Conservation (phyloP, 2,797 vertebrate genomes). For the Rhincodon typus region DNA sequence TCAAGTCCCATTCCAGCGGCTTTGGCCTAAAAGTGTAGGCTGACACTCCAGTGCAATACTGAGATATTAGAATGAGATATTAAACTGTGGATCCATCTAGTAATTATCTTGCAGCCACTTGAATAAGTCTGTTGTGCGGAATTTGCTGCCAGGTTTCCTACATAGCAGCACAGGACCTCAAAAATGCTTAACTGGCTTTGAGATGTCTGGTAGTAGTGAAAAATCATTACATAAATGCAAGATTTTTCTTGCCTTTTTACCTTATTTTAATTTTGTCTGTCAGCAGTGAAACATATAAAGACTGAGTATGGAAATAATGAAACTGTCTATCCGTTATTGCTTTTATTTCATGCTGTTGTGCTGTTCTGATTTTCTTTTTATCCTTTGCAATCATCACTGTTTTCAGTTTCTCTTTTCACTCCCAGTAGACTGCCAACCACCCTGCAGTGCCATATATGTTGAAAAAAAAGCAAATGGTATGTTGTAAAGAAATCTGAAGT, state of each 20-base stretch:
- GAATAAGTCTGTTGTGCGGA: background rate
- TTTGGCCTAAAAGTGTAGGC: background rate
- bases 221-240: background rate
- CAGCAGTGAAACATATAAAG: background rate
- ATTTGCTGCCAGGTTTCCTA: background rate
- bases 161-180: background rate
- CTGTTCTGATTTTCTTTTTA: background rate
- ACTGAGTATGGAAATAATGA: background rate
- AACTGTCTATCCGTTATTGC: background rate
- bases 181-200: background rate
- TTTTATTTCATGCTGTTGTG: background rate
- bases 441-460: background rate
- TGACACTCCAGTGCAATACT: background rate
- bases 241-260: background rate
- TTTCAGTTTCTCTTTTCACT: background rate
- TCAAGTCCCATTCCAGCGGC: background rate
- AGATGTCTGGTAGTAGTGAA: background rate
- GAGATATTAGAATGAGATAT: background rate
- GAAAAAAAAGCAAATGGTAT: background rate
- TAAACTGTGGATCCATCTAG: background rate
- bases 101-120: background rate
- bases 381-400: background rate
- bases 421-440: background rate
- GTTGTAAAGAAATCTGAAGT: background rate
- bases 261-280: background rate